A percentile compares a stretch with the other conserved stretches of the same genome.
Evolutionary conservation across 2,888 invertebrate species (phyloP).

Genomic region (Sarcophaga carnaria): DNA sequence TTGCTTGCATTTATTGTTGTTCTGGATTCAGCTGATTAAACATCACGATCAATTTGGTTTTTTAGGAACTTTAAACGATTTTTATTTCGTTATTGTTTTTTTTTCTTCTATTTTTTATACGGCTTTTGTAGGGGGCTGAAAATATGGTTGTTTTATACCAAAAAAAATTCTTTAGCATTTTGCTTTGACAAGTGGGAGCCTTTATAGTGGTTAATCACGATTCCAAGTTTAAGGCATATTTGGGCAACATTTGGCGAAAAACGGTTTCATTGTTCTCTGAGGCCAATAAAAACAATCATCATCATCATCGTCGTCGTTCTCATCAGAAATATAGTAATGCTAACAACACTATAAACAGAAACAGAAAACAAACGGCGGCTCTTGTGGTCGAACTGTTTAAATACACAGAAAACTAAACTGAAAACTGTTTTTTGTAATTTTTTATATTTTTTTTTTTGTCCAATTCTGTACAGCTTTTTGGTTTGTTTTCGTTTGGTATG

Average conservation of each 20-base stretch:
- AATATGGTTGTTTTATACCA: slow-evolving; percentile 67
- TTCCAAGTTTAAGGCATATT: slow-evolving; percentile 69
- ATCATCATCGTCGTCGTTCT: slow-evolving; percentile 53
- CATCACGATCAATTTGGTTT: slow-evolving; percentile 75
- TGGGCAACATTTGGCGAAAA: slow-evolving; percentile 75
- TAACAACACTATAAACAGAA: slow-evolving; percentile 43
- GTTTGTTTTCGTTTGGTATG: slow-evolving; percentile 41
- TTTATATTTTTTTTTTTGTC: slow-evolving; percentile 30
- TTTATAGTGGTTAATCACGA: slow-evolving; percentile 69
- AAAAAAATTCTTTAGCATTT: slow-evolving; percentile 75
- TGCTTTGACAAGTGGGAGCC: slow-evolving; percentile 75
- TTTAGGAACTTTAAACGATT: slow-evolving; percentile 1
- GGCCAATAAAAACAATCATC: slow-evolving; percentile 69
- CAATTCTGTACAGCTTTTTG: slow-evolving; percentile 52
- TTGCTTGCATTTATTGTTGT: slow-evolving; percentile 20
- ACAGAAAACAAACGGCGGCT: slow-evolving; percentile 45
- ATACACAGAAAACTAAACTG: slow-evolving; percentile 49
- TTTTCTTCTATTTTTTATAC: slow-evolving; percentile 2
- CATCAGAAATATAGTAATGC: slow-evolving; percentile 52
- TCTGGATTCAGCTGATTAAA: slow-evolving; percentile 64
- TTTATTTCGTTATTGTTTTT: slow-evolving; percentile 10
- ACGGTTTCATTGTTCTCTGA: slow-evolving; percentile 79
- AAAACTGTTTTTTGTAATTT: slow-evolving; percentile 52
- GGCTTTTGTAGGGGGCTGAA: slow-evolving; percentile 19
- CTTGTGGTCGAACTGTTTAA: slow-evolving; percentile 61